Percentiles rank a stretch among this genome's conserved stretches.
phyloP scores from a whole-genome alignment of 2,113 vertebrate genomes.

The Potamarius usumacintae region DNA sequence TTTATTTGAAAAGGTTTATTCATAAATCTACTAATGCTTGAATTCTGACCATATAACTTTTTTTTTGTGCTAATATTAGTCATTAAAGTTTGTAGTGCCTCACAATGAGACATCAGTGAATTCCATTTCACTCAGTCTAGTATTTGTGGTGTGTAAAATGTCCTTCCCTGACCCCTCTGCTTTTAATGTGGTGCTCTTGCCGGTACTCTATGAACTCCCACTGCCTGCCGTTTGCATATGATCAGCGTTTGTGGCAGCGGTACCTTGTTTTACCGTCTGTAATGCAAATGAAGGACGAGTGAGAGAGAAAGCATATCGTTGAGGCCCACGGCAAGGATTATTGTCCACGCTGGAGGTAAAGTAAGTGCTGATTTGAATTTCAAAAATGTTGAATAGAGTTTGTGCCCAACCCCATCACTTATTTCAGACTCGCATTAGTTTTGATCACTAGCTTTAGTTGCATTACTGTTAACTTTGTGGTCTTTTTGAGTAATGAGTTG shows the following conservation, averaged over 20 bases:
- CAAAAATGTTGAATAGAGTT: neutral
- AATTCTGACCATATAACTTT: neutral
- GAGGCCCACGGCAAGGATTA: neutral
- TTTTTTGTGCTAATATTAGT: neutral
- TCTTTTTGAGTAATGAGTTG: neutral
- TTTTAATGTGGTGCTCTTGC: neutral
- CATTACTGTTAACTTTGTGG: neutral
- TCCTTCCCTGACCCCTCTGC: neutral
- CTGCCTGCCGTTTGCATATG: slow-evolving; percentile 37
- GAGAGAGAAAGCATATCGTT: neutral
- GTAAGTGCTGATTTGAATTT: neutral
- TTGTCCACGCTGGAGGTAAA: neutral
- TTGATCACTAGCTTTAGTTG: neutral
- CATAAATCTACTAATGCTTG: neutral
- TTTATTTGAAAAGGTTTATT: too few species aligned
- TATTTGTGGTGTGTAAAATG: neutral
- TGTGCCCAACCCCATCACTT: neutral
- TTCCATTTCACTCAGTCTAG: neutral
- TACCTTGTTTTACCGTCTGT: slow-evolving; percentile 1
- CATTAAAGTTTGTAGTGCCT: neutral
- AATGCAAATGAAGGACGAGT: slow-evolving; percentile 43
- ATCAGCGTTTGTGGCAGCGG: slow-evolving; percentile 32
- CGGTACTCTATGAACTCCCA: slow-evolving; percentile 16
- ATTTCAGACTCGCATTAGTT: neutral
- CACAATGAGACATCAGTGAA: neutral